phyloP scores from a whole-genome alignment of 1,140 invertebrate species.

The Pseudomyrmex pallidus region DNA sequence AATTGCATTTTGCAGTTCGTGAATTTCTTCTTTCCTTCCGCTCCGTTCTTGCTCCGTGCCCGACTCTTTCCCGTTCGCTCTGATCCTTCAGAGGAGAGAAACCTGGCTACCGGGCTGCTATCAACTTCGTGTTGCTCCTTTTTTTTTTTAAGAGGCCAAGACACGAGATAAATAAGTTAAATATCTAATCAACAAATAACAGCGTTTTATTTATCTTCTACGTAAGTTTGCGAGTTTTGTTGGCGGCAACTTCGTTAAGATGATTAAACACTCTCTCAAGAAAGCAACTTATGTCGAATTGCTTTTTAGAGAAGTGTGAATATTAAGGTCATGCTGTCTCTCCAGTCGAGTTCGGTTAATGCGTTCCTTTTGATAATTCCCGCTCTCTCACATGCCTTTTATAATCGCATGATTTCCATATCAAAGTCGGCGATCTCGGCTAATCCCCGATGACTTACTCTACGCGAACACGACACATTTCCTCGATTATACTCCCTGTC shows the following conservation, averaged over 20 bases:
- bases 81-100: conserved; percentile 19
- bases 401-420: conserved; percentile 40
- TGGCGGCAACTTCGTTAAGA: not conserved
- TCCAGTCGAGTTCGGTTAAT: not conserved
- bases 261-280: not conserved
- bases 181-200: not conserved
- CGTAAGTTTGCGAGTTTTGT: not conserved
- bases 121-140: conserved; percentile 75
- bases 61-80: conserved; percentile 44
- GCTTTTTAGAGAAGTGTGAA: not conserved
- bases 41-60: conserved; percentile 60
- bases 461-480: not conserved
- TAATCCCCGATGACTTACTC: conserved; percentile 41
- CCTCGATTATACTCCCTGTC: conserved; percentile 3
- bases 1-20: conserved; percentile 84
- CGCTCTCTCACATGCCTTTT: conserved; percentile 57
- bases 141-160: conserved; percentile 35
- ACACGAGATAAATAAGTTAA: not conserved
- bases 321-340: not conserved
- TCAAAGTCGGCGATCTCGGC: conserved; percentile 36
- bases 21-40: conserved; percentile 81
- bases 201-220: not conserved
- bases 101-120: conserved; percentile 52
- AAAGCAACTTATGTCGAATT: not conserved
- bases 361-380: not conserved